Conservation (phyloP, 1,140 invertebrate species). For the Drosophila murphyi region DNA sequence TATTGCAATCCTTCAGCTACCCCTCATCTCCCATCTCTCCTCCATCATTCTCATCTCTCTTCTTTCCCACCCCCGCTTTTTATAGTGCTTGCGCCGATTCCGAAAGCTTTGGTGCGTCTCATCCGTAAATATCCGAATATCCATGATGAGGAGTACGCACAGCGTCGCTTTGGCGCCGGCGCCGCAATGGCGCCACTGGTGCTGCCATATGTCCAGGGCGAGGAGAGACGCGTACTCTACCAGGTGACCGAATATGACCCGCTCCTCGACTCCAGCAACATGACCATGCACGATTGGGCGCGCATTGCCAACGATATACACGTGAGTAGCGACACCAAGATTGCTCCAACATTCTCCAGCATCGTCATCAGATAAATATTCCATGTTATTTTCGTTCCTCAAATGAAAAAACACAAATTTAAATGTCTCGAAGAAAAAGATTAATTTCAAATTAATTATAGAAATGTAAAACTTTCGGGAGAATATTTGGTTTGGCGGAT, state of each 20-base stretch:
- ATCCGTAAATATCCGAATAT: conserved; percentile 89
- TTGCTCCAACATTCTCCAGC: too few species aligned
- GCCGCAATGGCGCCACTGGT: conserved; percentile 86
- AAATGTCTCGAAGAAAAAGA: too few species aligned
- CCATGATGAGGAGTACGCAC: conserved; percentile 89
- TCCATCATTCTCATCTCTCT: background rate
- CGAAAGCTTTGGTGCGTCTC: conserved; percentile 87
- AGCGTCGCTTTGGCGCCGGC: conserved; percentile 85
- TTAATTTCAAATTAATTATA: too few species aligned
- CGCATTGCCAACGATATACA: conserved; percentile 95
- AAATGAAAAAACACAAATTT: too few species aligned
- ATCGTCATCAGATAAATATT: too few species aligned
- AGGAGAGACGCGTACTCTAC: conserved; percentile 88
- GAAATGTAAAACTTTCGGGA: too few species aligned
- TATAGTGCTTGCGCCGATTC: conserved; percentile 87
- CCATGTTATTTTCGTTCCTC: too few species aligned
- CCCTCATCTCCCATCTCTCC: background rate
- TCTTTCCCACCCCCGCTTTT: background rate
- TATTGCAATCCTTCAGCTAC: conserved; percentile 68
- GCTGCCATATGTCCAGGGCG: conserved; percentile 87
- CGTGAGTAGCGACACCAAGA: conserved; percentile 85
- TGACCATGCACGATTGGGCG: conserved; percentile 96
- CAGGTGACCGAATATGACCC: conserved; percentile 94
- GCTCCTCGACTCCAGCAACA: conserved; percentile 96
- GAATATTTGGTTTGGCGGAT: too few species aligned